Percentiles rank a stretch among this genome's conserved stretches.
Conservation (phyloP, 2,113 vertebrate species). For the Oxyura jamaicensis region DNA sequence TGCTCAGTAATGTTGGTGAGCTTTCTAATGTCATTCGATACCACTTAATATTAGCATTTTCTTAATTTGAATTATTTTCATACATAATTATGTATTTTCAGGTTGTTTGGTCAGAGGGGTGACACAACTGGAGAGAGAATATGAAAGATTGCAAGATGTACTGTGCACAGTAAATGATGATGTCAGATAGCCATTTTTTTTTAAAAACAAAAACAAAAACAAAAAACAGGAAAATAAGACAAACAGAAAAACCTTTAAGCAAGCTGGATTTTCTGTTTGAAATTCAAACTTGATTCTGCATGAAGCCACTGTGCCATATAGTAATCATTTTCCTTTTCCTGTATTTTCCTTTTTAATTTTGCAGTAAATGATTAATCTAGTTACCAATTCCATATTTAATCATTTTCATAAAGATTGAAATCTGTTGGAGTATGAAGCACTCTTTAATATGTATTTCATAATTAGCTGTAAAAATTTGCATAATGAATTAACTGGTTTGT, state of each 20-base stretch:
- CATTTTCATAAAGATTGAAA: neutral
- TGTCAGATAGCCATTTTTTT: neutral
- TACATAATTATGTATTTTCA: neutral
- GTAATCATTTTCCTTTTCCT: neutral
- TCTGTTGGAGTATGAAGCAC: neutral
- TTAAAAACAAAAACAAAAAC: no score
- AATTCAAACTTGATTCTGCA: conserved; percentile 19
- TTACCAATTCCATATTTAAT: neutral
- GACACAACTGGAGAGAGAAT: neutral
- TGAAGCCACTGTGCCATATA: neutral
- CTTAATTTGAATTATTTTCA: neutral
- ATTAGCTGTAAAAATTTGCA: conserved; percentile 21
- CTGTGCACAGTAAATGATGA: neutral
- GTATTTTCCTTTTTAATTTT: neutral
- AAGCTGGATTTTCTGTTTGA: conserved; percentile 4
- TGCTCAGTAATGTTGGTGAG: neutral
- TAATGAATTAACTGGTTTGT: neutral
- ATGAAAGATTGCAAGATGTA: neutral
- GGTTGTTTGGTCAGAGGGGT: neutral
- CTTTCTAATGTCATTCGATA: conserved; percentile 25
- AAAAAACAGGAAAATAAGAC: neutral
- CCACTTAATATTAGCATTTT: neutral
- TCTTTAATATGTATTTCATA: conserved; percentile 19
- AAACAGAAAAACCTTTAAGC: neutral
- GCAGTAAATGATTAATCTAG: neutral